phyloP scores from a whole-genome alignment of 2,113 vertebrate species.

The Glaucidium brasilianum region DNA sequence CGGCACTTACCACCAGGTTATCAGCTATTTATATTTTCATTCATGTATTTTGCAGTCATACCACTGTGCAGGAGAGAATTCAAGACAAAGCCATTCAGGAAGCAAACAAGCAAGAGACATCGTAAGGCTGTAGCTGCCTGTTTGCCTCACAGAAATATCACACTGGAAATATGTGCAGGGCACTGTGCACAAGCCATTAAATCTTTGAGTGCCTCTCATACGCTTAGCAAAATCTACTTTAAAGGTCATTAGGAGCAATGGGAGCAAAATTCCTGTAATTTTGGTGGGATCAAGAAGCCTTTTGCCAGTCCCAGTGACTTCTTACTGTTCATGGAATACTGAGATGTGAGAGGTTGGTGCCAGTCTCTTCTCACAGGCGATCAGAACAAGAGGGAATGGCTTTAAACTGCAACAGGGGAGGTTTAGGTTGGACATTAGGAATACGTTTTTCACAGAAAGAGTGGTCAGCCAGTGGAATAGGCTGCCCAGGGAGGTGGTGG shows the following conservation, averaged over 20 bases:
- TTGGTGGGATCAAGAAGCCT: background rate
- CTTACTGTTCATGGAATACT: background rate
- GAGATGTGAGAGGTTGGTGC: background rate
- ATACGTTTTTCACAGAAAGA: too few species aligned
- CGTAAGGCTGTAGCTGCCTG: background rate
- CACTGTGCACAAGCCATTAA: background rate
- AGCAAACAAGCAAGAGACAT: background rate
- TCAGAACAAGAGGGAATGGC: too few species aligned
- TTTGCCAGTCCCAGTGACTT: background rate
- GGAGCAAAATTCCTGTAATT: background rate
- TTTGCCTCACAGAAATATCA: background rate
- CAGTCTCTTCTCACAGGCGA: too few species aligned
- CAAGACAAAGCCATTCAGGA: background rate
- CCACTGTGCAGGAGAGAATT: background rate
- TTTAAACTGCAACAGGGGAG: too few species aligned
- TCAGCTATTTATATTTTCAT: background rate
- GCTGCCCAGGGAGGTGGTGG: too few species aligned
- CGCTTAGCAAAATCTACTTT: background rate
- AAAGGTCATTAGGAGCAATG: background rate
- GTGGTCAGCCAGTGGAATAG: too few species aligned
- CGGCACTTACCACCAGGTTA: background rate
- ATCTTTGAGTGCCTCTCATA: background rate
- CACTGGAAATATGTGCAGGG: background rate
- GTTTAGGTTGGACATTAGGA: too few species aligned
- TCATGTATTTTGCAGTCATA: background rate